Percentiles rank a stretch among this genome's conserved stretches.
phyloP scores from a whole-genome alignment of 92 coral and sea anemone genomes.

The Blastomussa wellsi region DNA sequence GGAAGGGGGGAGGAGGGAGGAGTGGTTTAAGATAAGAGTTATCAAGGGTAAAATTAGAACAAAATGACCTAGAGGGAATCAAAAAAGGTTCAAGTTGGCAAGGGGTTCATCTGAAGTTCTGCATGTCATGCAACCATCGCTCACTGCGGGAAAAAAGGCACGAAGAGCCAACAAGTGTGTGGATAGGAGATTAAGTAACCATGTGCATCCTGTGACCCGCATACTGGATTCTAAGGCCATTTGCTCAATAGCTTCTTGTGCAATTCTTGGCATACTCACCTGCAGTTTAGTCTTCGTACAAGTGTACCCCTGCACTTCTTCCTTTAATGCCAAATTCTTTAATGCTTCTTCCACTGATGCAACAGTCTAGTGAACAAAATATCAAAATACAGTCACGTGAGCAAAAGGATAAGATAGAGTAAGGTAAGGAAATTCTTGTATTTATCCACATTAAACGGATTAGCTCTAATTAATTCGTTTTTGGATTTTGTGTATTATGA shows the following conservation, averaged over 20 bases:
- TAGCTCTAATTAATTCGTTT: too few species aligned
- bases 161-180: background rate
- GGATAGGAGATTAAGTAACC: background rate
- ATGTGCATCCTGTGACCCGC: background rate
- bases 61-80: too few species aligned
- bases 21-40: too few species aligned
- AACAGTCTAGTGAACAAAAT: constrained; percentile 62
- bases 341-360: constrained; percentile 89
- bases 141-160: background rate
- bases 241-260: background rate
- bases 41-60: too few species aligned
- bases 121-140: background rate
- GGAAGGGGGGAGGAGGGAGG: too few species aligned
- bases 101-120: too few species aligned
- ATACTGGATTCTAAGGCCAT: background rate
- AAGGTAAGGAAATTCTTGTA: too few species aligned
- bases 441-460: too few species aligned
- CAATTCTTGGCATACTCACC: constrained; percentile 25
- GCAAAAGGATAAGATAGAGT: background rate
- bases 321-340: constrained; percentile 79
- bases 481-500: background rate
- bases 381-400: background rate
- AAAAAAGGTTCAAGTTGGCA: too few species aligned
- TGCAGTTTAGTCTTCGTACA: constrained; percentile 87
- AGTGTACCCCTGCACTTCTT: constrained; percentile 94